Evolutionary conservation across 2,113 vertebrate genomes (phyloP).

Genomic region (Lethenteron camtschaticum): DNA sequence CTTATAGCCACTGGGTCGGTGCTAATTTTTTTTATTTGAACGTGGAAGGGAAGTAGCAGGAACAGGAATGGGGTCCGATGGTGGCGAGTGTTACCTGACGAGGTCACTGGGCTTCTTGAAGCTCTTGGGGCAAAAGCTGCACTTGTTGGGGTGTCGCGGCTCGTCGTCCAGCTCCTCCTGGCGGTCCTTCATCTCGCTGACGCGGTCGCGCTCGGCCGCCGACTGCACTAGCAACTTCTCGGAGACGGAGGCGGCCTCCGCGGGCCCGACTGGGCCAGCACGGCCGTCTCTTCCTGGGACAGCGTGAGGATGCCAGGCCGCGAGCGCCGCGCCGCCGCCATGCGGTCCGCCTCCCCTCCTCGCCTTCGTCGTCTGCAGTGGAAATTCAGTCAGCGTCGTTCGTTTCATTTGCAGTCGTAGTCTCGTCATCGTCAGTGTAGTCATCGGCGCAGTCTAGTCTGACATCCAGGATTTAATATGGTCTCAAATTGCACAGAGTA

Average conservation of each 20-base stretch:
- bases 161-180: constrained; percentile 61
- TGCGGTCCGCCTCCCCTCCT: not conserved
- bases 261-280: constrained; percentile 57
- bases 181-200: constrained; percentile 87
- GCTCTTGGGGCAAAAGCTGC: constrained; percentile 75
- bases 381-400: no score
- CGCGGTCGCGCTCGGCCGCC: constrained; percentile 72
- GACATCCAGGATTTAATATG: no score
- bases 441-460: no score
- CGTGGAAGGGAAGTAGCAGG: no score
- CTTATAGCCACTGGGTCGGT: no score
- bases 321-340: constrained; percentile 26
- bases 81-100: constrained; percentile 37
- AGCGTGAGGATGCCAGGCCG: constrained; percentile 73
- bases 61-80: no score
- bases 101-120: constrained; percentile 97
- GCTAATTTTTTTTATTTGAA: no score
- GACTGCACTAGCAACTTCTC: constrained; percentile 90
- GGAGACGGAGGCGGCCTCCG: constrained; percentile 60
- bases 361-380: not conserved
- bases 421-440: no score
- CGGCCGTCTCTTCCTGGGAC: constrained; percentile 78
- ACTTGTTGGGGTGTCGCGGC: constrained; percentile 79
- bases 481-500: no score
- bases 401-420: no score